Percentiles rank a stretch among this genome's conserved stretches.
These are phyloP conservation scores for Ophion costatus DNA, from an alignment of 2,888 invertebrate genomes.

Conservation along the genomic window DNA sequence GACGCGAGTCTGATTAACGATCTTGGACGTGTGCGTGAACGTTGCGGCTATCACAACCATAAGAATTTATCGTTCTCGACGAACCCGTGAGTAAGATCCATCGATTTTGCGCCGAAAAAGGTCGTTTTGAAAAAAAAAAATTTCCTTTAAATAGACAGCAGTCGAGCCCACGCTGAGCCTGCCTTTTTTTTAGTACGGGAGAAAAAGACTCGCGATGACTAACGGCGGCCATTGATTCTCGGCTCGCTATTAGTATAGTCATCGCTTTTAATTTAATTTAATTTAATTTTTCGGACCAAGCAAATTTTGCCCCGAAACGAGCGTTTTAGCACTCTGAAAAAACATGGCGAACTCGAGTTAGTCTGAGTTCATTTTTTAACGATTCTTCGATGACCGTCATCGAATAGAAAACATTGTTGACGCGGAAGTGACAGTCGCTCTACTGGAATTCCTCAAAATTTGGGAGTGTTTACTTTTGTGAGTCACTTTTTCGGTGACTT, in stretches of 20 bases:
- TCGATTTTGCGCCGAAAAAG: not conserved
- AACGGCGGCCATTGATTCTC: conserved; percentile 62
- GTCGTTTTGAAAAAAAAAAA: not conserved
- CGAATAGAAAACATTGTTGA: not conserved
- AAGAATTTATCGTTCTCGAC: not conserved
- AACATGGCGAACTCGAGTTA: not conserved
- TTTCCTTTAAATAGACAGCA: not conserved
- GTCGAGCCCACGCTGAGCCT: not conserved
- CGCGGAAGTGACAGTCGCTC: not conserved
- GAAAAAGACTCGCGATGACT: conserved; percentile 50
- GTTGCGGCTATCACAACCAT: not conserved
- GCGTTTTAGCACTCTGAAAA: not conserved
- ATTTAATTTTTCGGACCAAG: not conserved
- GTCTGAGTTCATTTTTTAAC: not conserved
- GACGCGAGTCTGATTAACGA: conserved; percentile 65
- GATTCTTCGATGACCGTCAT: not conserved
- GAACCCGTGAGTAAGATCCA: not conserved
- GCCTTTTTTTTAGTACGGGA: conserved; percentile 3
- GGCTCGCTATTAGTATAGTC: conserved; percentile 23
- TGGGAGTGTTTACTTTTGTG: not conserved
- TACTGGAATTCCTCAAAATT: not conserved
- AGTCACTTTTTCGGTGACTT: not conserved
- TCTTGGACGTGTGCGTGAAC: conserved; percentile 44
- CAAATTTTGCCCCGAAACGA: not conserved
- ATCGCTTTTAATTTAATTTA: conserved; percentile 22